phyloP scores from a whole-genome alignment of 2,797 vertebrate species.

The Gobio occitaniae region DNA sequence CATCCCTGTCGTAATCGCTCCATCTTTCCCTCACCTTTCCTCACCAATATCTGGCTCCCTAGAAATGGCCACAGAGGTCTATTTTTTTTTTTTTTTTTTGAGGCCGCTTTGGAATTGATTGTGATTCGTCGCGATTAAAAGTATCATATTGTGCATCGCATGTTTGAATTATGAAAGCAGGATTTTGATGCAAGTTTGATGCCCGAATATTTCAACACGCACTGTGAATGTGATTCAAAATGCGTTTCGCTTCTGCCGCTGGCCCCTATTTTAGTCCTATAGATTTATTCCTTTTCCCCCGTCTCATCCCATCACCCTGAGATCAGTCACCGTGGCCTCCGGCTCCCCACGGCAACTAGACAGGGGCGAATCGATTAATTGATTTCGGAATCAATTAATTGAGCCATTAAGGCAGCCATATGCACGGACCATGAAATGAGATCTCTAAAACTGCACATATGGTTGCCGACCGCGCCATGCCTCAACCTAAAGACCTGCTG shows the following conservation, averaged over 20 bases:
- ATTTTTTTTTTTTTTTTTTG: not conserved
- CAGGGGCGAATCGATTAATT: constrained; percentile 58
- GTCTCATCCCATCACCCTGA: constrained; percentile 46
- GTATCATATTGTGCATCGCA: not conserved
- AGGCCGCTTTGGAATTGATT: constrained; percentile 11
- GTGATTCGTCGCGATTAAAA: constrained; percentile 12
- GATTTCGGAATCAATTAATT: constrained; percentile 65
- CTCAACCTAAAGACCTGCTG: constrained; percentile 28
- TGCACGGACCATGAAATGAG: constrained; percentile 57
- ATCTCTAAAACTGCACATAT: constrained; percentile 55
- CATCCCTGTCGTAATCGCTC: constrained; percentile 38
- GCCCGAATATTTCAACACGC: not conserved
- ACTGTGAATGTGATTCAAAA: constrained; percentile 27
- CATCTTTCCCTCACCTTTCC: constrained; percentile 38
- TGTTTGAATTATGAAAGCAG: constrained; percentile 7
- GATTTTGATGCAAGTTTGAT: constrained; percentile 13
- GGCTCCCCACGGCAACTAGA: constrained; percentile 45
- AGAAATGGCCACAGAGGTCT: not conserved
- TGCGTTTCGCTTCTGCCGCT: not conserved
- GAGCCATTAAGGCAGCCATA: constrained; percentile 57
- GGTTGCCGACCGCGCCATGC: constrained; percentile 3
- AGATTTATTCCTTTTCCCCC: constrained; percentile 40
- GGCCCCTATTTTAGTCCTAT: constrained; percentile 43
- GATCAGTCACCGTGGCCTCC: constrained; percentile 52
- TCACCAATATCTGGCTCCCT: constrained; percentile 8